Conservation (phyloP, 2,113 vertebrate species). For the Myodes glareolus region DNA sequence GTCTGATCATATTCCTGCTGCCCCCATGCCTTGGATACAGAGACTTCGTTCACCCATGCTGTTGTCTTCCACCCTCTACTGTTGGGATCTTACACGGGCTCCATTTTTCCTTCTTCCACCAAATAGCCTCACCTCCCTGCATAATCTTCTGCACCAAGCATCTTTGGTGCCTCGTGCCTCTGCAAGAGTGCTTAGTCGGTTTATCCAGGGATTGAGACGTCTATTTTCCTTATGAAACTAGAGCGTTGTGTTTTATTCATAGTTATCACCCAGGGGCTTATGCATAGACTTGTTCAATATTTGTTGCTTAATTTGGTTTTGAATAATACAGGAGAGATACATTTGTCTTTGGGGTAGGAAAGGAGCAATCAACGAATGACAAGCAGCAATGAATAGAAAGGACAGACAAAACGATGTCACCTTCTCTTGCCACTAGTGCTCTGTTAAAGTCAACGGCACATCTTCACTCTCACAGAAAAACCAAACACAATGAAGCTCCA, state of each 20-base stretch:
- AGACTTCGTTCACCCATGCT: neutral
- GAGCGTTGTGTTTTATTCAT: neutral
- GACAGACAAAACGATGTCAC: neutral
- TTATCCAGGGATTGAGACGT: neutral
- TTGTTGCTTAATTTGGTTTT: neutral
- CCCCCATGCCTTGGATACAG: neutral
- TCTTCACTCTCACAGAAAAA: neutral
- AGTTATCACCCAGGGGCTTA: neutral
- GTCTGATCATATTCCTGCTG: neutral
- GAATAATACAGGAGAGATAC: neutral
- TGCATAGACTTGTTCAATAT: neutral
- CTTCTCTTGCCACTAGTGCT: rapidly evolving
- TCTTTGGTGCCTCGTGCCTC: no score
- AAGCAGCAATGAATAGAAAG: neutral
- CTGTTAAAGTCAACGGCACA: neutral
- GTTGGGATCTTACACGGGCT: neutral
- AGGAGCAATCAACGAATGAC: neutral
- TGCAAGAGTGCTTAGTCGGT: neutral
- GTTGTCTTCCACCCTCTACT: neutral
- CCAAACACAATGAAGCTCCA: neutral
- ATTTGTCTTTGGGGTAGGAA: neutral
- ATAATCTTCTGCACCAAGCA: neutral
- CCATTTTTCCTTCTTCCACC: neutral
- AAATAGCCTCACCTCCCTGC: neutral
- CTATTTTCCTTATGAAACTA: neutral